These are phyloP conservation scores for Pterobdella sp. DNA, from an alignment of 2,888 invertebrate species.

Conservation along the genomic window DNA sequence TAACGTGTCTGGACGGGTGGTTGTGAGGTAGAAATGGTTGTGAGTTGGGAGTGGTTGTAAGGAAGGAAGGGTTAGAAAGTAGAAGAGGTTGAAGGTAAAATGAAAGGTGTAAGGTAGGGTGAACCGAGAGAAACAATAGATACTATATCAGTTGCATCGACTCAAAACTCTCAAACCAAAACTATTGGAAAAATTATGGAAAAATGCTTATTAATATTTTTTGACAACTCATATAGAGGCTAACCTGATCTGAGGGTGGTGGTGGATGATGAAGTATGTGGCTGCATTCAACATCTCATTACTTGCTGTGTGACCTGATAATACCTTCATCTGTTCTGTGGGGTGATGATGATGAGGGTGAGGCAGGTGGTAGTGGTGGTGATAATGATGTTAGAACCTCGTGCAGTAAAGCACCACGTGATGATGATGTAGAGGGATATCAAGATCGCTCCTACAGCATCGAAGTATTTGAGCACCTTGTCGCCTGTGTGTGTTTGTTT, in stretches of 20 bases:
- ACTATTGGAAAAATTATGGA: too few relatives aligned
- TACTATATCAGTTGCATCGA: too few relatives aligned
- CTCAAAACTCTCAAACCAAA: too few relatives aligned
- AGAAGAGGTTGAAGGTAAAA: too few relatives aligned
- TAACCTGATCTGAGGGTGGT: neutral
- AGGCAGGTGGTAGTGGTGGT: constrained; percentile 1
- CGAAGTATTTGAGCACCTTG: constrained; percentile 47
- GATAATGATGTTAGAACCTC: constrained; percentile 39
- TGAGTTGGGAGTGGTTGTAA: too few relatives aligned
- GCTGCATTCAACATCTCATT: neutral
- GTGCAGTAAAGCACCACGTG: constrained; percentile 52
- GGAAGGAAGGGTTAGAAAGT: too few relatives aligned
- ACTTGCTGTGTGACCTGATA: neutral
- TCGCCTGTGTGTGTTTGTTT: constrained; percentile 13
- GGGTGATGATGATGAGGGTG: neutral
- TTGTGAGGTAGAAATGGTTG: neutral
- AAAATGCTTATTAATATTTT: too few relatives aligned
- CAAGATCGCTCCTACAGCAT: constrained; percentile 53
- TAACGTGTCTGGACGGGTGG: neutral
- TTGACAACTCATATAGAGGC: too few relatives aligned
- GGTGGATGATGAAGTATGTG: neutral
- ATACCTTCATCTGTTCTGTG: neutral
- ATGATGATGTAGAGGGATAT: constrained; percentile 52
- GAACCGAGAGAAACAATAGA: too few relatives aligned
- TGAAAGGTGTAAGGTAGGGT: too few relatives aligned